Evolutionary conservation across 2,888 invertebrate genomes (phyloP).

Genomic region (Noctua fimbriata): DNA sequence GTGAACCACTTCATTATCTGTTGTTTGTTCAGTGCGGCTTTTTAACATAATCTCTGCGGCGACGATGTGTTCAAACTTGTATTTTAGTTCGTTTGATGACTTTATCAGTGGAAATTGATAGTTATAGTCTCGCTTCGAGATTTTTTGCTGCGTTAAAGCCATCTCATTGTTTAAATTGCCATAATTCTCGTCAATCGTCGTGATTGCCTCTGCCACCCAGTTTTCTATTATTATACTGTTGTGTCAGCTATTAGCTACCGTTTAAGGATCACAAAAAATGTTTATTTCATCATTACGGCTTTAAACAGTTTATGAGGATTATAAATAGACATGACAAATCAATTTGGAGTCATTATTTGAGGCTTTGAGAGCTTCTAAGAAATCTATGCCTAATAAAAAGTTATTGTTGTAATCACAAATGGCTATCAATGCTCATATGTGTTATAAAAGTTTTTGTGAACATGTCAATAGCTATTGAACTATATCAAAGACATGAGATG

Average conservation of each 20-base stretch:
- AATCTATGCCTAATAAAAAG: slow-evolving; percentile 44
- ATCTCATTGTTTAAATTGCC: slow-evolving; percentile 62
- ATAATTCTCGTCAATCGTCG: slow-evolving; percentile 61
- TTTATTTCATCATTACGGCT: slow-evolving; percentile 43
- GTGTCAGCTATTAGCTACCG: slow-evolving; percentile 61
- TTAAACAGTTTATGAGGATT: slow-evolving; percentile 46
- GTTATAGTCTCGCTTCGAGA: slow-evolving; percentile 55
- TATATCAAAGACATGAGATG: slow-evolving; percentile 53
- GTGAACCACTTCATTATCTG: slow-evolving; percentile 75
- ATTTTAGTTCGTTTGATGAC: slow-evolving; percentile 71
- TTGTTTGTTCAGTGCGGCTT: slow-evolving; percentile 78
- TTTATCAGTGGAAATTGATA: slow-evolving; percentile 74
- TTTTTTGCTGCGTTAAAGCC: slow-evolving; percentile 53
- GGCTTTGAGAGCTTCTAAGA: slow-evolving; percentile 47
- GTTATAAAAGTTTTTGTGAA: slow-evolving; percentile 55
- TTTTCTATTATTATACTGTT: slow-evolving; percentile 61
- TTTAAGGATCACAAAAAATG: slow-evolving; percentile 54
- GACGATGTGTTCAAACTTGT: slow-evolving; percentile 65
- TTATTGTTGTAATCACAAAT: slow-evolving; percentile 43
- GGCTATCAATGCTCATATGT: slow-evolving; percentile 33
- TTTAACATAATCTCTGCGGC: slow-evolving; percentile 71
- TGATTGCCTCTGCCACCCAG: slow-evolving; percentile 48
- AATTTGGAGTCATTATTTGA: slow-evolving; percentile 37
- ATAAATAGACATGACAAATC: slow-evolving; percentile 56
- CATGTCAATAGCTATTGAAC: slow-evolving; percentile 60